Base-by-base conservation (phyloP, 2,113 vertebrate species). In the Maccullochella peelii region DNA sequence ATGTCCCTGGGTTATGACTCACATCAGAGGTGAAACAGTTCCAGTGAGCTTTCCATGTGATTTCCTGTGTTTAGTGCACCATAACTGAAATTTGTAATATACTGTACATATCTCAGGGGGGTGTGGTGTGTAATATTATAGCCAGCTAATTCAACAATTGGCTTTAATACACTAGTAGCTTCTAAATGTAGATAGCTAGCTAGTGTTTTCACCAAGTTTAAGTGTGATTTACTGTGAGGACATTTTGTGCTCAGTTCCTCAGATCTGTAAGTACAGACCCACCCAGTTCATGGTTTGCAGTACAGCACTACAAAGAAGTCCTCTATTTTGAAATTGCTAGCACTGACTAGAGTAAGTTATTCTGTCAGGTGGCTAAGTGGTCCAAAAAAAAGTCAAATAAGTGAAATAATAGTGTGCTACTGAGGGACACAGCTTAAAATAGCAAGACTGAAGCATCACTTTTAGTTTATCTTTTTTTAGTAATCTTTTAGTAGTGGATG, bases 1-100 rank as follows among this genome's bases (percentile, higher is more conserved):
- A 78, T 82, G 77, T 69, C 67, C 44, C 57, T 61, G 59, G 55
- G 79, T 89, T 87, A 85, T n/a, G 18, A 54, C 69, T 86, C 79
- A 54, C n/a, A 23, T 59, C 33, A 16, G 49, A 77, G 67, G 63
- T 30, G 8, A 9, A 67, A n/a, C 15, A 44, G 18, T 55, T 27
- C 57, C 21, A 47, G 11, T 23, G 38, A 78, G 38, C 15, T 47
- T 81, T 57, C 27, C 21, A 79, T 54, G 63, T 66, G 59, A 74
- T 79, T 71, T 71, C 49, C 3, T 63, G n/a, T 58, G 40, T 61
- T 68, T 62, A 67, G 9, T 68, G 47, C 40, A 47, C 2, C 30
- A 38, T 52, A 54, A 33, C 21, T 20, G 6, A 71, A 62, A 63
- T 52, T 40, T 30, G 1, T 25, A 18, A 42, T 30, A 47, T 47